Evolutionary conservation across 2,113 vertebrate genomes (phyloP).

Genomic region (Siphamia tubifer): DNA sequence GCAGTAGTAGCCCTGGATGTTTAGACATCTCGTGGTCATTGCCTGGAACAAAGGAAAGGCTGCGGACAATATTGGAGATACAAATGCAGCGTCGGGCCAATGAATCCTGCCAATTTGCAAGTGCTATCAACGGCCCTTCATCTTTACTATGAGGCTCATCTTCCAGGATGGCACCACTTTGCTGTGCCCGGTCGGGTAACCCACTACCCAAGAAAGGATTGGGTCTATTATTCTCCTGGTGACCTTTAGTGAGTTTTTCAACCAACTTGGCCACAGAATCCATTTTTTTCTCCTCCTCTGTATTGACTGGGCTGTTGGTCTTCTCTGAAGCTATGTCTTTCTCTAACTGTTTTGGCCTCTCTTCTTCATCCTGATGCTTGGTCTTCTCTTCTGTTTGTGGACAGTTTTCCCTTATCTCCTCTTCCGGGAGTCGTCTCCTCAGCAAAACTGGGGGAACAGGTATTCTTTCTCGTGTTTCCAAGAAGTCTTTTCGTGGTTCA

Average conservation of each 20-base stretch:
- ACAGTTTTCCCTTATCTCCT: conserved; percentile 69
- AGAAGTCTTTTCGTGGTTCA: conserved; percentile 87
- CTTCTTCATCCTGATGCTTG: conserved; percentile 72
- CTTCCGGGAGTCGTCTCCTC: conserved; percentile 78
- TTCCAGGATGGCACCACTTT: conserved; percentile 89
- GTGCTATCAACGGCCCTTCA: conserved; percentile 91
- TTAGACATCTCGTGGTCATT: conserved; percentile 99
- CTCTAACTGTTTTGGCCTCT: conserved; percentile 38
- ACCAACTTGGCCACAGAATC: conserved; percentile 28
- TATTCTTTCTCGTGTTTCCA: conserved; percentile 78
- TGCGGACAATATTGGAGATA: conserved; percentile 96
- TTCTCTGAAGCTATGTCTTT: conserved; percentile 20
- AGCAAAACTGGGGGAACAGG: conserved; percentile 66
- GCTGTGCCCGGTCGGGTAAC: conserved; percentile 75
- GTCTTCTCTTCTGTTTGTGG: conserved; percentile 65
- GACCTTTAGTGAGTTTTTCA: conserved; percentile 49
- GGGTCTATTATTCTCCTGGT: conserved; percentile 81
- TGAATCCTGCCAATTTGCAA: conserved; percentile 96
- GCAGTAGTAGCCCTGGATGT: conserved; percentile 93
- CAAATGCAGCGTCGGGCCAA: conserved; percentile 94
- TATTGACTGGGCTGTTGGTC: conserved; percentile 8
- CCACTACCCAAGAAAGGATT: conserved; percentile 75
- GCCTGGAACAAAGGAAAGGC: conserved; percentile 96
- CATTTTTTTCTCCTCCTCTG: conserved; percentile 39
- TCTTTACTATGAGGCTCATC: conserved; percentile 99